Evolutionary conservation across 2,888 invertebrate genomes (phyloP).

Genomic region (Leptinotarsa juncta): DNA sequence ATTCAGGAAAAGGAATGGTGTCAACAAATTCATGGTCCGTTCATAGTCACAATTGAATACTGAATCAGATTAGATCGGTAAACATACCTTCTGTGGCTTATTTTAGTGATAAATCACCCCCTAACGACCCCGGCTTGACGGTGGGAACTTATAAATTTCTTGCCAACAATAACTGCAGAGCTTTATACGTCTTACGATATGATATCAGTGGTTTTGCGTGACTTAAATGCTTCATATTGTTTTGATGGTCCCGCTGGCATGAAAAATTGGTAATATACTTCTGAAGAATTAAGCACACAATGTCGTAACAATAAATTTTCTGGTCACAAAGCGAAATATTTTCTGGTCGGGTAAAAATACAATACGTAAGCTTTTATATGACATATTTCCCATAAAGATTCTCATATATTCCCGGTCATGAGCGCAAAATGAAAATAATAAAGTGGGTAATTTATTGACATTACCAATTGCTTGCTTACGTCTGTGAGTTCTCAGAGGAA

Average conservation of each 20-base stretch:
- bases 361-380: constrained; percentile 51
- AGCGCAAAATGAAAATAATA: constrained; percentile 58
- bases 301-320: constrained; percentile 51
- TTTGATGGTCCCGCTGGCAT: constrained; percentile 38
- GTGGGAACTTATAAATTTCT: constrained; percentile 34
- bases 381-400: constrained; percentile 53
- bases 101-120: constrained; percentile 29
- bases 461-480: constrained; percentile 47
- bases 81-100: not conserved
- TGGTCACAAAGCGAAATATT: constrained; percentile 49
- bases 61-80: not conserved
- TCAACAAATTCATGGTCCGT: not conserved
- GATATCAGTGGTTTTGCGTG: constrained; percentile 38
- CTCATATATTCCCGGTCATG: constrained; percentile 53
- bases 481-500: constrained; percentile 22
- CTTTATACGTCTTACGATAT: constrained; percentile 33
- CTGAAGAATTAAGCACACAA: constrained; percentile 49
- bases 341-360: constrained; percentile 46
- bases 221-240: constrained; percentile 45
- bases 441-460: constrained; percentile 54
- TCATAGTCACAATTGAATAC: not conserved
- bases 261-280: constrained; percentile 49
- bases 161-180: constrained; percentile 33
- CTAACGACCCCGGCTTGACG: constrained; percentile 29
- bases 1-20: too few species aligned